phyloP scores from a whole-genome alignment of 2,888 invertebrate species.

The Caprella mutica region DNA sequence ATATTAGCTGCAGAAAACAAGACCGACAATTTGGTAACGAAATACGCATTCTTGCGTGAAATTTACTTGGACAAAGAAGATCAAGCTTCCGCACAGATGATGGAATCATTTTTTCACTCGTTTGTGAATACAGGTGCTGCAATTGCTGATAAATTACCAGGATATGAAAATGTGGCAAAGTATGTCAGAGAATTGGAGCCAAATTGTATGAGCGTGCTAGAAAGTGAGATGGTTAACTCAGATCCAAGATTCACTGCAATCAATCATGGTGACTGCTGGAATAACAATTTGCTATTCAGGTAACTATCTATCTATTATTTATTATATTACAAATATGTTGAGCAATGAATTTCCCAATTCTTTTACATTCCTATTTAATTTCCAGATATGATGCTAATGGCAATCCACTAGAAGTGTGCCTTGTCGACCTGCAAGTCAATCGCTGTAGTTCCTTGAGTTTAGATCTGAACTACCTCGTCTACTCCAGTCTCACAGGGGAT shows the following conservation, averaged over 20 bases:
- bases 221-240: background rate
- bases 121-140: background rate
- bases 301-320: background rate
- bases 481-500: constrained; percentile 11
- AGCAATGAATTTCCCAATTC: no score
- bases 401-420: constrained; percentile 5
- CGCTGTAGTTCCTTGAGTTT: background rate
- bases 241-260: constrained; percentile 5
- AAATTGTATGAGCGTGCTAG: background rate
- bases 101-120: background rate
- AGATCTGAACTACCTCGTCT: constrained; percentile 14
- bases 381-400: constrained; percentile 10
- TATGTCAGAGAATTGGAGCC: constrained; percentile 4
- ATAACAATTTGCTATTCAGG: constrained; percentile 25
- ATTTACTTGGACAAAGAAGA: background rate
- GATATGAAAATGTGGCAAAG: constrained; percentile 8
- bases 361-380: no score
- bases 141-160: constrained; percentile 2
- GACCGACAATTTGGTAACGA: background rate
- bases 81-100: background rate
- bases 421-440: constrained; percentile 12
- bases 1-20: background rate
- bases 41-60: background rate
- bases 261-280: constrained; percentile 21
- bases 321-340: no score